Evolutionary conservation across 2,888 invertebrate genomes (phyloP).

Genomic region (Melanotus villosus): DNA sequence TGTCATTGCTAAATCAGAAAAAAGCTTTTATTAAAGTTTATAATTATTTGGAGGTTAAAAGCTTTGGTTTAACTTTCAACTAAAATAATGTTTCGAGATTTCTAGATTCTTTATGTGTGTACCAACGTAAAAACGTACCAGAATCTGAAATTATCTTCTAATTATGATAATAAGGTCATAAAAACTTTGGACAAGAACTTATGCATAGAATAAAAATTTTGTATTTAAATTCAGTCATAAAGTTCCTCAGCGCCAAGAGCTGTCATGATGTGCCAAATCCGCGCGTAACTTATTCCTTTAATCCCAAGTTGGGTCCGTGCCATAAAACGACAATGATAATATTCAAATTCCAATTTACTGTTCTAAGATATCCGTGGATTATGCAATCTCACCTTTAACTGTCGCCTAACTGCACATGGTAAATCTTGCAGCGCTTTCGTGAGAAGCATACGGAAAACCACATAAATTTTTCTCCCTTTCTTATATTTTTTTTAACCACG

Average conservation of each 20-base stretch:
- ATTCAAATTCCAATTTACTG: slow-evolving; percentile 39
- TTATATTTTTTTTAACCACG: too few relatives aligned
- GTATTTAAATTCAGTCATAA: slow-evolving; percentile 28
- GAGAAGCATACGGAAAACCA: background rate
- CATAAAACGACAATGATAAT: slow-evolving; percentile 40
- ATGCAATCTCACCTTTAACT: slow-evolving; percentile 14
- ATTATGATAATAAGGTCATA: slow-evolving; percentile 17
- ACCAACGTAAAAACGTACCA: background rate
- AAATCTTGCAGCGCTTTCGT: background rate
- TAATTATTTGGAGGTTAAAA: too few relatives aligned
- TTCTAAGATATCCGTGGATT: slow-evolving; percentile 19
- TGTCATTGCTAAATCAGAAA: too few relatives aligned
- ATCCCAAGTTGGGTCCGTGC: slow-evolving; percentile 30
- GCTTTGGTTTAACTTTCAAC: too few relatives aligned
- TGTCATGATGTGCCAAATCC: slow-evolving; percentile 33
- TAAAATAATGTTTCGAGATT: too few relatives aligned
- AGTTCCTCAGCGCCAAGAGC: slow-evolving; percentile 14
- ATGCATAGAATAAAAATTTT: slow-evolving; percentile 18
- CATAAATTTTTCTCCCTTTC: too few relatives aligned
- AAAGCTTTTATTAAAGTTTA: too few relatives aligned
- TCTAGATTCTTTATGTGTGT: background rate
- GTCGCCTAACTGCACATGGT: slow-evolving; percentile 7
- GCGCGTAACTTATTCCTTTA: slow-evolving; percentile 31
- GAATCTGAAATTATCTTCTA: slow-evolving; percentile 9
- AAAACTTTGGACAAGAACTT: slow-evolving; percentile 13